Evolutionary conservation across 2,797 vertebrate genomes (phyloP).

Genomic region (Odontamblyopus lacepedii): DNA sequence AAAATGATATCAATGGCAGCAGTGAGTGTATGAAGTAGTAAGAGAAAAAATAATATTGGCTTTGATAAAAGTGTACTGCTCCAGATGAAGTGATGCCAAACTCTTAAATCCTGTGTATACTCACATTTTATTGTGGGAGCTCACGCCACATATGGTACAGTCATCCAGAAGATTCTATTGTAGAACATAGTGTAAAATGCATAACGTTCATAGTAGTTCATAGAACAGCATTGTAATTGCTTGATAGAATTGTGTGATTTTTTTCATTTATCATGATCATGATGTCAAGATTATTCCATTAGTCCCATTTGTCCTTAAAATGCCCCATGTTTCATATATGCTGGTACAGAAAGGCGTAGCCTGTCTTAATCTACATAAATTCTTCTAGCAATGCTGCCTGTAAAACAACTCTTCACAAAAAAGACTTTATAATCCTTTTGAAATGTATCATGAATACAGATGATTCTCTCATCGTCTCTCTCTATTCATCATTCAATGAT

Average conservation of each 20-base stretch:
- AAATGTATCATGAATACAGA: constrained; percentile 41
- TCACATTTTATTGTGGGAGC: not conserved
- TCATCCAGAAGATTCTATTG: not conserved
- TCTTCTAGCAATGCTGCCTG: constrained; percentile 12
- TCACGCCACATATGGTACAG: not conserved
- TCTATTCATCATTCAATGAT: constrained; percentile 26
- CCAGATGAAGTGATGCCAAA: not conserved
- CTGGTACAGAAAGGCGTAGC: not conserved
- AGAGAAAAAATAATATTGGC: not conserved
- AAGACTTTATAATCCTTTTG: constrained; percentile 13
- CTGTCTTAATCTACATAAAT: not conserved
- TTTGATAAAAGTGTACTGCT: constrained; percentile 1
- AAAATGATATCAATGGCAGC: not conserved
- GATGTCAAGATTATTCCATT: too few species aligned
- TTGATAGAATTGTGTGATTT: not conserved
- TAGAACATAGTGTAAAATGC: not conserved
- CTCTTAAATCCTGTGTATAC: not conserved
- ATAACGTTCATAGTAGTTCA: not conserved
- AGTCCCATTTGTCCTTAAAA: constrained; percentile 3
- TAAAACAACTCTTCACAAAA: constrained; percentile 13
- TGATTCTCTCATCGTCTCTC: constrained; percentile 26
- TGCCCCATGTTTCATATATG: not conserved
- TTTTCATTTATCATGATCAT: too few species aligned
- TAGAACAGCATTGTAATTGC: not conserved
- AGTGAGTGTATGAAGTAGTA: too few species aligned